Evolutionary conservation across 2,113 vertebrate genomes (phyloP), one percentile per base, ranked within the genome.

Genomic region (Synodontis membranacea): DNA sequence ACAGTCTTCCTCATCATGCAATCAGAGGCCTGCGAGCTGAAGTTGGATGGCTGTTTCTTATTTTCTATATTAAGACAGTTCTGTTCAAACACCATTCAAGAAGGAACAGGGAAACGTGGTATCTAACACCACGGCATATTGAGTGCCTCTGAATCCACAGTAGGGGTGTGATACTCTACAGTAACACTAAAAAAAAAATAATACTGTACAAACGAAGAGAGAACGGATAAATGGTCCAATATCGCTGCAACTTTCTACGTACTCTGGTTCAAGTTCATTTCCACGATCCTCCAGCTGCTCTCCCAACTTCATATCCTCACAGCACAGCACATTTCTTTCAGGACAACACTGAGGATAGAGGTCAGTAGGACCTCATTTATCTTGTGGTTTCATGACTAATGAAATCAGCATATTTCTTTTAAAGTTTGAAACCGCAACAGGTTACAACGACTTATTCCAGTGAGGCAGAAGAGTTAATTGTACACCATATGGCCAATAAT

Each of bases 241-340:
- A 46, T 10, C 12, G 9, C 39, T n/a, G 42, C 25, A 76, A 76
- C 72, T 48, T 48, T 48, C 11, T 48, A 75, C 23, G 25, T 46
- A 75, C 34, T 68, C 66, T 21, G 15, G 31, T 17, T 68, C 21
- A 23, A 39, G 37, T 72, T 72, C 14, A 37, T 66, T 34, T 15
- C 66, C 6, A 44, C 21, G 5, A 72, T 44, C 23, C 3, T 74
- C 23, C 39, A 74, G 70, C 70, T 74, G 39, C 70, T 44, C 70
- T 74, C 23, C 5, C 39, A 74, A 74, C 70, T 44, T 74, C 23
- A 5, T 74, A 74, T 44, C 44, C 23, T 74, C 39, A 44, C 39
- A 74, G 70, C 39, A 44, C 68, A 72, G 68, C 21, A 42, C 68
- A 72, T 25, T 72, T 72, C 68, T 72, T 70, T 25, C 39, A 72